phyloP scores from a whole-genome alignment of 1,140 invertebrate species.

The Druon quercuslanigerum region DNA sequence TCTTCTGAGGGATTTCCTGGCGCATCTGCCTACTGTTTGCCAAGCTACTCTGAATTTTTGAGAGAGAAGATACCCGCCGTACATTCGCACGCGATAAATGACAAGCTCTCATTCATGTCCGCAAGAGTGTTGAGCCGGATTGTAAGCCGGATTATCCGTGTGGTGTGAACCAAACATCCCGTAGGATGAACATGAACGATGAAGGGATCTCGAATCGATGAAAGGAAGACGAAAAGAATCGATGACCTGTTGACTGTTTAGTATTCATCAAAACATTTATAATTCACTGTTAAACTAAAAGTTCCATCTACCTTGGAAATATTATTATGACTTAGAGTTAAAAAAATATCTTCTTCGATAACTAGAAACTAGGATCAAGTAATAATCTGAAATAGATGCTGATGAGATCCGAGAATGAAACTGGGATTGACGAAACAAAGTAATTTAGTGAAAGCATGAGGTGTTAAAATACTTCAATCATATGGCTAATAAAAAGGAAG shows the following conservation, averaged over 20 bases:
- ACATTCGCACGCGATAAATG: constrained; percentile 45
- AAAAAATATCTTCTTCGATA: too few relatives aligned
- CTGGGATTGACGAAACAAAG: not conserved
- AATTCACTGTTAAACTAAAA: not conserved
- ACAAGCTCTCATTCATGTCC: constrained; percentile 49
- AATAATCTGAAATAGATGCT: not conserved
- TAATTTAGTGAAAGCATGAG: constrained; percentile 10
- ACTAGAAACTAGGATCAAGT: not conserved
- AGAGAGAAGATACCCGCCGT: constrained; percentile 45
- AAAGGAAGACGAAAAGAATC: constrained; percentile 47
- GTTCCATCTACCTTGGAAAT: not conserved
- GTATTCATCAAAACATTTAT: constrained; percentile 6
- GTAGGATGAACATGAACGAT: constrained; percentile 43
- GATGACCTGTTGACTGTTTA: constrained; percentile 29
- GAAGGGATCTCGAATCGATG: constrained; percentile 42
- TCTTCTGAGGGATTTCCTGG: constrained; percentile 54
- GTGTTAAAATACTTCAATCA: constrained; percentile 31
- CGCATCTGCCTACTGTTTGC: constrained; percentile 72
- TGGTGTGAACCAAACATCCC: constrained; percentile 68
- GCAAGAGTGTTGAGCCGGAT: constrained; percentile 58
- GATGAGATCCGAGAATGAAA: not conserved
- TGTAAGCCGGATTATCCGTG: constrained; percentile 74
- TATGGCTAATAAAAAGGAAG: constrained; percentile 13
- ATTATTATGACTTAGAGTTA: not conserved
- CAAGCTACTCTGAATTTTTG: constrained; percentile 58